Evolutionary conservation across 1,140 invertebrate species (phyloP).

Genomic region (Achatina immaculata): DNA sequence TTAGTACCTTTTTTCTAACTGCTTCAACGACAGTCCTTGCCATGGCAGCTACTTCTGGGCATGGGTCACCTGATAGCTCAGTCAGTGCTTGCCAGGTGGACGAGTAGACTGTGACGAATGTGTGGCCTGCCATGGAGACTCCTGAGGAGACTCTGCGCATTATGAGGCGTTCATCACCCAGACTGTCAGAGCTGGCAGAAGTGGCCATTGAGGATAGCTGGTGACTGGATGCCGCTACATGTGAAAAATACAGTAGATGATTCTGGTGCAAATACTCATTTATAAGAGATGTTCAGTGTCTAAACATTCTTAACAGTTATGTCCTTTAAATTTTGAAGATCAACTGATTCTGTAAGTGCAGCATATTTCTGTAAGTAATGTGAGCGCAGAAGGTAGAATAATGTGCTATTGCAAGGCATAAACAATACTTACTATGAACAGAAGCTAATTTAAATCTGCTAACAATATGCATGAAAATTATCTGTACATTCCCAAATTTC

Average conservation of each 20-base stretch:
- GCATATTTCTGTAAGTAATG: neutral
- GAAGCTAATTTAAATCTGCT: no score
- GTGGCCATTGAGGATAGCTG: constrained; percentile 32
- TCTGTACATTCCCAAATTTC: no score
- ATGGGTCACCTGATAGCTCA: constrained; percentile 85
- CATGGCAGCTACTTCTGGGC: constrained; percentile 83
- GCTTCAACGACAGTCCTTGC: constrained; percentile 83
- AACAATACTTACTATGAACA: no score
- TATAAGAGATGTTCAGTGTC: neutral
- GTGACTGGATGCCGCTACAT: constrained; percentile 9
- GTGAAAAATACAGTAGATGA: neutral
- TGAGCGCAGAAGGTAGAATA: neutral
- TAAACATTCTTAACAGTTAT: neutral
- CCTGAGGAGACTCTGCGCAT: constrained; percentile 57
- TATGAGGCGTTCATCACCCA: constrained; percentile 34
- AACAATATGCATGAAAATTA: no score
- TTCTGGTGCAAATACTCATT: neutral
- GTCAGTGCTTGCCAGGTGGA: constrained; percentile 87
- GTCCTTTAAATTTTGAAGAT: neutral
- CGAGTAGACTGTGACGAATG: constrained; percentile 79
- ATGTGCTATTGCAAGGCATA: neutral
- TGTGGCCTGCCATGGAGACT: constrained; percentile 39
- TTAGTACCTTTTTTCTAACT: constrained; percentile 82
- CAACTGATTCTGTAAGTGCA: neutral
- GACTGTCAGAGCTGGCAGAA: constrained; percentile 30